These are phyloP conservation scores for Drosophila orena DNA, from an alignment of 1,140 invertebrate species.

Conservation along the genomic window DNA sequence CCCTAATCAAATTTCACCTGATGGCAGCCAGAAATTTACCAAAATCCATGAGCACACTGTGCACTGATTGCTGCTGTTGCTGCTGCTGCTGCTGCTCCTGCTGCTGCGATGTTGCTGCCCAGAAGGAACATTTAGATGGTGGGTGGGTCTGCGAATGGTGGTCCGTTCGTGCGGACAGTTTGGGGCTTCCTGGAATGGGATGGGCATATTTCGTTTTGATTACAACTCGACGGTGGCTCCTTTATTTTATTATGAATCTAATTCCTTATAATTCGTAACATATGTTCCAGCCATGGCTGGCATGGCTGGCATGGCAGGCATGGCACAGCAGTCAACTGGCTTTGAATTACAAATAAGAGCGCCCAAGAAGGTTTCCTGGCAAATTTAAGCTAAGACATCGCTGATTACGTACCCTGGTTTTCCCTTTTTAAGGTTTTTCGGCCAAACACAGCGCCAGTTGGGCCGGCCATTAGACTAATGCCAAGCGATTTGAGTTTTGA, in stretches of 20 bases:
- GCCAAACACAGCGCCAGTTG: conserved; percentile 57
- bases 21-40: conserved; percentile 74
- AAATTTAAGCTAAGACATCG: conserved; percentile 77
- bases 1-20: conserved; percentile 83
- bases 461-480: conserved; percentile 75
- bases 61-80: conserved; percentile 70
- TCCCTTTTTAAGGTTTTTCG: conserved; percentile 17
- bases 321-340: conserved; percentile 54
- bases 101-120: conserved; percentile 11
- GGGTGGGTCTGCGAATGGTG: conserved; percentile 10
- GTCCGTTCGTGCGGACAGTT: conserved; percentile 61
- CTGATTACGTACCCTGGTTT: conserved; percentile 63
- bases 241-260: conserved; percentile 84
- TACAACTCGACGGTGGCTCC: conserved; percentile 72
- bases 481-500: conserved; percentile 75
- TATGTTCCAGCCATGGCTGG: conserved; percentile 54
- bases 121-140: conserved; percentile 23
- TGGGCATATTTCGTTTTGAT: conserved; percentile 80
- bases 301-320: conserved; percentile 2
- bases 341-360: conserved; percentile 81
- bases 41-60: conserved; percentile 78
- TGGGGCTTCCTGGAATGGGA: conserved; percentile 15
- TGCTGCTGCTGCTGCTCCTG: conserved; percentile 1
- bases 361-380: conserved; percentile 17
- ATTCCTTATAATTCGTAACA: conserved; percentile 83